These are phyloP conservation scores for Tolypeutes matacus DNA, from an alignment of 2,797 vertebrate genomes.

Conservation along the genomic window DNA sequence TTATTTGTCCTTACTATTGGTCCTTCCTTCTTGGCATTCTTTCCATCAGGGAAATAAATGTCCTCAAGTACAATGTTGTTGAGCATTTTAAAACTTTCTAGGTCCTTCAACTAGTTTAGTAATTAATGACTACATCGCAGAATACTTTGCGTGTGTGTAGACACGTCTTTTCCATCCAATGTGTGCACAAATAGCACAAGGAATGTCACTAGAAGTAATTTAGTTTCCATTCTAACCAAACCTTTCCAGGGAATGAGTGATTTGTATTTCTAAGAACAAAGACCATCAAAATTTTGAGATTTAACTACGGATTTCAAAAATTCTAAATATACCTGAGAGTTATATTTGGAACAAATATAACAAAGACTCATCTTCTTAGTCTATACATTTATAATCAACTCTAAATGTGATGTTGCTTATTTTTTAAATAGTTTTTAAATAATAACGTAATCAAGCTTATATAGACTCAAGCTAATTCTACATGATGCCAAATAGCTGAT, in stretches of 20 bases:
- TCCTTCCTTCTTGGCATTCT: not conserved
- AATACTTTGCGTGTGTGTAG: not conserved
- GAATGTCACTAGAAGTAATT: not conserved
- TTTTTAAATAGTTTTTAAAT: not conserved
- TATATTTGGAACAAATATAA: not conserved
- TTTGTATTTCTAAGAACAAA: not conserved
- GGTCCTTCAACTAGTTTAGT: not conserved
- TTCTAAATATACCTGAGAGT: not conserved
- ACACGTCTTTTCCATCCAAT: not conserved
- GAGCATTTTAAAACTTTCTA: not conserved
- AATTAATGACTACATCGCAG: not conserved
- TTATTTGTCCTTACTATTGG: not conserved
- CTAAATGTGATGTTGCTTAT: not conserved
- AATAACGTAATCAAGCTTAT: not conserved
- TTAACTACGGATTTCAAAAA: not conserved
- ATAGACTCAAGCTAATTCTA: not conserved
- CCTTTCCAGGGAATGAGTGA: too few species aligned
- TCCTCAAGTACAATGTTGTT: not conserved
- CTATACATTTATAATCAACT: not conserved
- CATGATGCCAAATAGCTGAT: not conserved
- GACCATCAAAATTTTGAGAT: not conserved
- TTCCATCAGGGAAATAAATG: not conserved
- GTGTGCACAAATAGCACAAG: not conserved
- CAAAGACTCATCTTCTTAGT: not conserved
- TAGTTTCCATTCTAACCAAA: not conserved